Evolutionary conservation across 2,888 invertebrate species (phyloP).

Genomic region (Mesorhabditis belari): DNA sequence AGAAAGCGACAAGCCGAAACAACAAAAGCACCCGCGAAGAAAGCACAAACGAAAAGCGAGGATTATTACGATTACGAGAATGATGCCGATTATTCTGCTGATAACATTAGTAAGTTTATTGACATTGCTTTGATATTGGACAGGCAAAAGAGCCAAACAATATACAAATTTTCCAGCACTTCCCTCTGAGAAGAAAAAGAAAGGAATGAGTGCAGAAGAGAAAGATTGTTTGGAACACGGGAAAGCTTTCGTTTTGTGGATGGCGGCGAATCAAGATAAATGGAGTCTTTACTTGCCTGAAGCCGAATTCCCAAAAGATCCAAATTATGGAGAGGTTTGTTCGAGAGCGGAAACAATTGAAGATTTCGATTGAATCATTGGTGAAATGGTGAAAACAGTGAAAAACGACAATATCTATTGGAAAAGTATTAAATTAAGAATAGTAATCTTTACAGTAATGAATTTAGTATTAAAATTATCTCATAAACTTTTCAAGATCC

Average conservation of each 20-base stretch:
- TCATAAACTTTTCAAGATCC: too few relatives aligned
- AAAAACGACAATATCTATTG: too few relatives aligned
- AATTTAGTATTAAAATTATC: too few relatives aligned
- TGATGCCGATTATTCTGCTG: conserved; percentile 27
- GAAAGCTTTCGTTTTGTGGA: conserved; percentile 38
- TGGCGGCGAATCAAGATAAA: conserved; percentile 34
- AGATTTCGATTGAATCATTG: too few relatives aligned
- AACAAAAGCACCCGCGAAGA: conserved; percentile 6
- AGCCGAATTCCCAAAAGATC: conserved; percentile 35
- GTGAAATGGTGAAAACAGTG: too few relatives aligned
- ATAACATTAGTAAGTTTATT: conserved; percentile 1
- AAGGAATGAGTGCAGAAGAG: conserved; percentile 15
- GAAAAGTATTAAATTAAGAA: too few relatives aligned
- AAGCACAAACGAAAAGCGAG: conserved; percentile 14
- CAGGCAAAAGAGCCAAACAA: too few relatives aligned
- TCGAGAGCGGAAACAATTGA: too few relatives aligned
- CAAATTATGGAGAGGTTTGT: conserved; percentile 38
- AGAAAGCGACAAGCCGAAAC: conserved; percentile 23
- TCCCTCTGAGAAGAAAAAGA: conserved; percentile 4
- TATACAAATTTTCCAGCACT: conserved; percentile 3
- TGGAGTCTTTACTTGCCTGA: conserved; percentile 34
- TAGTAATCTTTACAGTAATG: too few relatives aligned
- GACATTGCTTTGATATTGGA: too few relatives aligned
- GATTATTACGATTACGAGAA: conserved; percentile 43
- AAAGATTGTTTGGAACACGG: conserved; percentile 38